Evolutionary conservation across 2,797 vertebrate genomes (phyloP).

Genomic region (Australoheros facetus): DNA sequence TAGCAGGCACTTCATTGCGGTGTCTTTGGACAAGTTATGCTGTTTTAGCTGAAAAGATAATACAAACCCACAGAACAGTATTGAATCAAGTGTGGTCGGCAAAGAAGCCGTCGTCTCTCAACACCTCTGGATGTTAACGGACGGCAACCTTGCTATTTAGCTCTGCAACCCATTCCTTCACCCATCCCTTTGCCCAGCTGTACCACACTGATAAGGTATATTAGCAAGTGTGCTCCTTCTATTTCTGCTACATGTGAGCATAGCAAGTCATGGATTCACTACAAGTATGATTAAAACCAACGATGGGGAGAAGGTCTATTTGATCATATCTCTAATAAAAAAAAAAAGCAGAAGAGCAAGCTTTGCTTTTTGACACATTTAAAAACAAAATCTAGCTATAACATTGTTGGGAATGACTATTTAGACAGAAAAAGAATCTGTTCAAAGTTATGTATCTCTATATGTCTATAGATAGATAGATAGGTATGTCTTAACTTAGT

Average conservation of each 20-base stretch:
- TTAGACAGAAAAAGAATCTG: too few relatives aligned
- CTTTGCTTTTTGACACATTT: neutral
- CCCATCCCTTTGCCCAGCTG: constrained; percentile 61
- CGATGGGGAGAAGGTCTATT: constrained; percentile 55
- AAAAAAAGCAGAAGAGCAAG: neutral
- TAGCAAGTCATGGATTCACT: constrained; percentile 72
- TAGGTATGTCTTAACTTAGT: neutral
- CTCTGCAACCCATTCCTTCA: constrained; percentile 55
- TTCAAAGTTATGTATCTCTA: neutral
- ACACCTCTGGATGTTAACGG: constrained; percentile 73
- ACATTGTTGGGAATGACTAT: neutral
- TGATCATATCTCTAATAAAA: constrained; percentile 50
- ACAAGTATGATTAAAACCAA: constrained; percentile 39
- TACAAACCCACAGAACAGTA: constrained; percentile 41
- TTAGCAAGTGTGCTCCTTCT: constrained; percentile 67
- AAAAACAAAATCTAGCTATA: neutral
- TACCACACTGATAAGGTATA: constrained; percentile 75
- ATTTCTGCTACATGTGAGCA: constrained; percentile 71
- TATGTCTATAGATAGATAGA: neutral
- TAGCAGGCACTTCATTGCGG: constrained; percentile 19
- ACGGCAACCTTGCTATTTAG: constrained; percentile 70
- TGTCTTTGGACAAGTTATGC: constrained; percentile 46
- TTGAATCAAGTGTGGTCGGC: constrained; percentile 47
- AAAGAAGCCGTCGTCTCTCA: constrained; percentile 63
- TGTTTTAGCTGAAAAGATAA: constrained; percentile 58